phyloP scores from a whole-genome alignment of 2,888 invertebrate genomes.

The Campopleginae sp. region DNA sequence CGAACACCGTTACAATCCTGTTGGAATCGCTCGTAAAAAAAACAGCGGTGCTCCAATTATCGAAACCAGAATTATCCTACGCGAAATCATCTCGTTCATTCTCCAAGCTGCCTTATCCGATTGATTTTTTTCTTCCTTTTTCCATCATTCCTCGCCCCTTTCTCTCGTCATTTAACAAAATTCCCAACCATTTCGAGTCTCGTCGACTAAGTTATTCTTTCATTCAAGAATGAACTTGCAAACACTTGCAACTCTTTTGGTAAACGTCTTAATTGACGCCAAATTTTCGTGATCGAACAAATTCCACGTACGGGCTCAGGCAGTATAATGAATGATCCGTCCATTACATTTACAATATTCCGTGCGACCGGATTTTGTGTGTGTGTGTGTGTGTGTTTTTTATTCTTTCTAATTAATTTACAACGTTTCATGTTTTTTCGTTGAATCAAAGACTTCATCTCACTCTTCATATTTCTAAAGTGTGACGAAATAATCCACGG shows the following conservation, averaged over 20 bases:
- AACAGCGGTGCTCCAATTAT: conserved; percentile 58
- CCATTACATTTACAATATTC: neutral
- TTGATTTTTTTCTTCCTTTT: conserved; percentile 8
- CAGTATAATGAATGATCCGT: neutral
- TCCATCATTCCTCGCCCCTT: neutral
- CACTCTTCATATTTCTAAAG: neutral
- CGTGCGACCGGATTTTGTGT: neutral
- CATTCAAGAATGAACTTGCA: neutral
- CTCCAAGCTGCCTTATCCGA: conserved; percentile 19
- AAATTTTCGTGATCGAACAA: neutral
- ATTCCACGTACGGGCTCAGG: neutral
- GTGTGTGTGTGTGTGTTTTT: too few species aligned
- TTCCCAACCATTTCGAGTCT: neutral
- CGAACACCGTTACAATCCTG: conserved; percentile 60
- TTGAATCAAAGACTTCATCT: neutral
- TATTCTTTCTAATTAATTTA: neutral
- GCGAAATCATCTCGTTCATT: conserved; percentile 45
- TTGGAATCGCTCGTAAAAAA: conserved; percentile 46
- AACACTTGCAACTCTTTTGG: neutral
- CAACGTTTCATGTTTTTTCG: neutral
- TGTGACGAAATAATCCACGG: too few species aligned
- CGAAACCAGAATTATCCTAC: conserved; percentile 54
- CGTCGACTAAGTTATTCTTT: neutral
- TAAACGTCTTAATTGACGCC: neutral
- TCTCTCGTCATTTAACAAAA: neutral